These are phyloP conservation scores for Heteromurus nitidus DNA, from an alignment of 2,888 invertebrate genomes.

Conservation along the genomic window DNA sequence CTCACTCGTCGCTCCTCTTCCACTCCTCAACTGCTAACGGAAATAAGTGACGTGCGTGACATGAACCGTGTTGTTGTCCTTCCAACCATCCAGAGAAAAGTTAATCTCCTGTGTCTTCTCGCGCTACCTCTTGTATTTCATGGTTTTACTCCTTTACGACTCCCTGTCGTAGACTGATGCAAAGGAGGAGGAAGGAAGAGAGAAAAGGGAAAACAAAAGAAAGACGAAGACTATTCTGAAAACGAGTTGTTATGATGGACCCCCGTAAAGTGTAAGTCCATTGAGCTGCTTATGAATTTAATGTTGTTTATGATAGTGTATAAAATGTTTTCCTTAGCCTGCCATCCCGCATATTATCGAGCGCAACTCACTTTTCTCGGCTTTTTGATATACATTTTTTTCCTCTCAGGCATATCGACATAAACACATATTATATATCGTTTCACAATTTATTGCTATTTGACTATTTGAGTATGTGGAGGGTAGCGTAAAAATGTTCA, in stretches of 20 bases:
- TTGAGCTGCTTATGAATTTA: conserved; percentile 8
- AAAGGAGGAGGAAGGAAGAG: not conserved
- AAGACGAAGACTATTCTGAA: conserved; percentile 22
- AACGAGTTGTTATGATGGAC: conserved; percentile 24
- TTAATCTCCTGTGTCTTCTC: conserved; percentile 60
- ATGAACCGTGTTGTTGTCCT: conserved; percentile 51
- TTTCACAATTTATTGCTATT: not conserved
- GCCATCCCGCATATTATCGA: too few relatives aligned
- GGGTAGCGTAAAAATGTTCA: too few relatives aligned
- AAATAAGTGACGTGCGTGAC: conserved; percentile 60
- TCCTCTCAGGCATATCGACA: not conserved
- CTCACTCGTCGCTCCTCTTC: not conserved
- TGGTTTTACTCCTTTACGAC: conserved; percentile 1
- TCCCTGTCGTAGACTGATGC: not conserved
- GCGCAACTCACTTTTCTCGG: too few relatives aligned
- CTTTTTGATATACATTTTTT: too few relatives aligned
- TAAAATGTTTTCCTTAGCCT: not conserved
- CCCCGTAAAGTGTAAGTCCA: conserved; percentile 4
- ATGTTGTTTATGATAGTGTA: conserved; percentile 8
- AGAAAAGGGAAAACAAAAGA: conserved; percentile 13
- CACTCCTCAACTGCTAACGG: not conserved
- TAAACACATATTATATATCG: not conserved
- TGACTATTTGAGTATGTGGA: not conserved
- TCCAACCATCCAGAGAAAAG: conserved; percentile 38
- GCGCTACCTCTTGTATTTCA: conserved; percentile 13